Conservation (phyloP, 2,888 invertebrate species). For the Leucozona laternaria region DNA sequence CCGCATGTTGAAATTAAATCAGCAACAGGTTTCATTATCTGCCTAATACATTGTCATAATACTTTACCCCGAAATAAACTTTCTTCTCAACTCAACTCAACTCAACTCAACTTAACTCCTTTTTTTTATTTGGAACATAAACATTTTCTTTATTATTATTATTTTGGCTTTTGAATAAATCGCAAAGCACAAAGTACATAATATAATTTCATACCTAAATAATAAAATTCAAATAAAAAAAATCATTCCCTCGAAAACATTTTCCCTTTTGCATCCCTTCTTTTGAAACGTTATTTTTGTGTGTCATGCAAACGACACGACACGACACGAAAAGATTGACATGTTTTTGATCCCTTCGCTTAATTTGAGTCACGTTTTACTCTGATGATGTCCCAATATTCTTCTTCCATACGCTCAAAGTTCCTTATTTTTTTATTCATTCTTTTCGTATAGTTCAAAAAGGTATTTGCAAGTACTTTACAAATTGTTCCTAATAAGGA, state of each 20-base stretch:
- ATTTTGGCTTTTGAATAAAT: slow-evolving; percentile 11
- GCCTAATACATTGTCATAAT: background rate
- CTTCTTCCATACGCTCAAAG: slow-evolving; percentile 20
- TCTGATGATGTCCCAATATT: slow-evolving; percentile 62
- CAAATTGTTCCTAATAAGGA: slow-evolving; percentile 71
- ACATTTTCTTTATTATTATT: background rate
- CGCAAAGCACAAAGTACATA: background rate
- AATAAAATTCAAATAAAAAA: background rate
- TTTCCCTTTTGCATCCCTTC: background rate
- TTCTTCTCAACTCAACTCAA: background rate
- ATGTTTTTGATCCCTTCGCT: slow-evolving; percentile 61
- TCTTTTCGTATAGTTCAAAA: slow-evolving; percentile 52
- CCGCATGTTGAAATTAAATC: background rate
- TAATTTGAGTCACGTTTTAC: slow-evolving; percentile 71
- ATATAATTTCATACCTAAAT: background rate
- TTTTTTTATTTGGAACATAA: background rate
- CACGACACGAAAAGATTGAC: slow-evolving; percentile 39
- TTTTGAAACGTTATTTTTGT: background rate
- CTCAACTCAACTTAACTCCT: background rate
- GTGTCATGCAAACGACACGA: slow-evolving; percentile 9
- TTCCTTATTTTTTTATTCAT: slow-evolving; percentile 3
- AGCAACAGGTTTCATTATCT: slow-evolving; percentile 6
- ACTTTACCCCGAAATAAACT: background rate
- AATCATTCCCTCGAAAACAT: background rate
- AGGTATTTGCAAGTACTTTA: slow-evolving; percentile 74